Conservation (phyloP, 2,888 invertebrate species). For the Vannuccia rotundouncinata region DNA sequence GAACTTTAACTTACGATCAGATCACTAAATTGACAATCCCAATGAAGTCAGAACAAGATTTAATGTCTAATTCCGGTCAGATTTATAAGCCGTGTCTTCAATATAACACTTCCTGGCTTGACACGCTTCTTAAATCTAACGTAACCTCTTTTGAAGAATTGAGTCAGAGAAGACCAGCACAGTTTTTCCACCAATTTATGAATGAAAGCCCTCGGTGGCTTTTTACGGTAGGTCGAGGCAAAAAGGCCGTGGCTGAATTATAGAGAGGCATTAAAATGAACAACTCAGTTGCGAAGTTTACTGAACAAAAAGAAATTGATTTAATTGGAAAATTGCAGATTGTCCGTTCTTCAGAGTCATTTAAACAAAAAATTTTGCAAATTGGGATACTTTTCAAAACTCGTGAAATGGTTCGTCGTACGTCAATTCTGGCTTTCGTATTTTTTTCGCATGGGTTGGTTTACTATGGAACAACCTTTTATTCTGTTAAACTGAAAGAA, state of each 20-base stretch:
- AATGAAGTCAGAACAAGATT: neutral
- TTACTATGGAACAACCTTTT: neutral
- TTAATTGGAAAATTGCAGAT: neutral
- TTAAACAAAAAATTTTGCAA: neutral
- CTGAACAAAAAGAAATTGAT: neutral
- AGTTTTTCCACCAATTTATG: too few relatives aligned
- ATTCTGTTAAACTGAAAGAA: neutral
- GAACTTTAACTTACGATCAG: neutral
- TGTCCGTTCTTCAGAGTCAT: neutral
- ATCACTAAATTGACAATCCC: neutral
- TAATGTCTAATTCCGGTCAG: neutral
- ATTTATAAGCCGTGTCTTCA: neutral
- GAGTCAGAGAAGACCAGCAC: neutral
- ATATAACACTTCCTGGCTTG: neutral
- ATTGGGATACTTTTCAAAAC: neutral
- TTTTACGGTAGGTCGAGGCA: neutral
- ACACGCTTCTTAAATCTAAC: neutral
- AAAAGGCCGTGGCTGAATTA: neutral
- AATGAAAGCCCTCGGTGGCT: slow-evolving; percentile 14
- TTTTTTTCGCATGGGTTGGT: neutral
- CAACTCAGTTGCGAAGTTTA: neutral
- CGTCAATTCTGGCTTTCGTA: neutral
- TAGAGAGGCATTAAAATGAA: neutral
- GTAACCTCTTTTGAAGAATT: neutral
- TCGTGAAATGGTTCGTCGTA: neutral